These are phyloP conservation scores for Protodeltote pygarga DNA, from an alignment of 2,888 invertebrate species.

Conservation along the genomic window DNA sequence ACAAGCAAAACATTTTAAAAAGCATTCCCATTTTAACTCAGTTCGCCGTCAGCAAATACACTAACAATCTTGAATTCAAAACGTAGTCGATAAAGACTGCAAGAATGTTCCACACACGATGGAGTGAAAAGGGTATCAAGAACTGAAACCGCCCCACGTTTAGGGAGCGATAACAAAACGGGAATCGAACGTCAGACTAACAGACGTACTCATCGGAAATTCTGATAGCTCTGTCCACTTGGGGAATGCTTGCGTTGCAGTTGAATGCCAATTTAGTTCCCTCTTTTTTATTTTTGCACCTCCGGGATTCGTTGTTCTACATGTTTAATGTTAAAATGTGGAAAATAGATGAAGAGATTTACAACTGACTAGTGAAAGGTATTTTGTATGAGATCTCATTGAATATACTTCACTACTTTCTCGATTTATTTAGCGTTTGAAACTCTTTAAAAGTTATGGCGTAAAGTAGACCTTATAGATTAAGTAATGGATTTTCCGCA, in stretches of 20 bases:
- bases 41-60: conserved; percentile 32
- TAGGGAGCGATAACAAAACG: conserved; percentile 49
- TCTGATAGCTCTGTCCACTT: conserved; percentile 52
- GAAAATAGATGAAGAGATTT: conserved; percentile 11
- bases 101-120: conserved; percentile 32
- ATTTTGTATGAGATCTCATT: too few relatives aligned
- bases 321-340: conserved; percentile 27
- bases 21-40: conserved; percentile 19
- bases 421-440: too few relatives aligned
- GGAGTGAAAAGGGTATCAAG: conserved; percentile 32
- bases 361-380: not conserved
- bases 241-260: conserved; percentile 48
- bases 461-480: too few relatives aligned
- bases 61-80: conserved; percentile 30
- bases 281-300: conserved; percentile 30
- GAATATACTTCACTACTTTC: too few relatives aligned
- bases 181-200: conserved; percentile 45
- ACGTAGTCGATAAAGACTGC: conserved; percentile 35
- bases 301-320: conserved; percentile 29
- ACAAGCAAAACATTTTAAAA: conserved; percentile 8
- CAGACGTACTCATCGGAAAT: conserved; percentile 54
- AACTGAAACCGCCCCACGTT: conserved; percentile 41
- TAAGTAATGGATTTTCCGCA: too few relatives aligned
- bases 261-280: conserved; percentile 48
- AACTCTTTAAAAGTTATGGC: too few relatives aligned